Percentiles rank a stretch among this genome's conserved stretches.
Evolutionary conservation across 2,797 vertebrate genomes (phyloP).

Genomic region (Cuculus canorus): DNA sequence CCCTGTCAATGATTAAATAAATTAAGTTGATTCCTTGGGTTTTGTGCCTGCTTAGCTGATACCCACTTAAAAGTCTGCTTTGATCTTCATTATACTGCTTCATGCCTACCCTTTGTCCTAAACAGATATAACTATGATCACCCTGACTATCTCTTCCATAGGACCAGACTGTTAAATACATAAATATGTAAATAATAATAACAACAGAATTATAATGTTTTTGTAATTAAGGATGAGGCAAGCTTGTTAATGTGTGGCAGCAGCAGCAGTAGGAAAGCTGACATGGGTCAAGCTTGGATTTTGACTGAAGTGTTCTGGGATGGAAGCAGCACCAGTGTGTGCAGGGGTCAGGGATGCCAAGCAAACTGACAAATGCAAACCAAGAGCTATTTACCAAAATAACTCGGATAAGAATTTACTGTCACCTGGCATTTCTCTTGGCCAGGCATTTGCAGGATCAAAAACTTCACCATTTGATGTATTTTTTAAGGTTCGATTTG

Average conservation of each 20-base stretch:
- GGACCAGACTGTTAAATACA: not conserved
- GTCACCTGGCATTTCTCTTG: not conserved
- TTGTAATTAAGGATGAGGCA: not conserved
- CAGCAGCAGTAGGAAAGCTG: not conserved
- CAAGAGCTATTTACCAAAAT: not conserved
- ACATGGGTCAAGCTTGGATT: not conserved
- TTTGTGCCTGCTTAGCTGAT: not conserved
- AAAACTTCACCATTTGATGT: not conserved
- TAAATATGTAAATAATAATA: no score
- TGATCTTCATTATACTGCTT: not conserved
- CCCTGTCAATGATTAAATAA: not conserved
- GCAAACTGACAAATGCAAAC: not conserved
- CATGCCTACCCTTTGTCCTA: not conserved
- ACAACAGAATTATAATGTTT: not conserved
- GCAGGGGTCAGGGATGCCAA: not conserved
- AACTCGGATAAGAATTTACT: not conserved
- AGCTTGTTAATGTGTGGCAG: not conserved
- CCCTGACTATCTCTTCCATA: not conserved
- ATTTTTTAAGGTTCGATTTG: not conserved
- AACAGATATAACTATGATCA: rapidly evolving
- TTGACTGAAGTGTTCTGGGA: not conserved
- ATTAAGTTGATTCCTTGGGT: not conserved
- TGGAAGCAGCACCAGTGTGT: not conserved
- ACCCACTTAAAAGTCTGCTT: not conserved
- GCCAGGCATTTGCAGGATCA: not conserved